Percentiles rank a stretch among this genome's conserved stretches.
phyloP scores from a whole-genome alignment of 2,888 invertebrate genomes.

The Exephanes ischioxanthus region DNA sequence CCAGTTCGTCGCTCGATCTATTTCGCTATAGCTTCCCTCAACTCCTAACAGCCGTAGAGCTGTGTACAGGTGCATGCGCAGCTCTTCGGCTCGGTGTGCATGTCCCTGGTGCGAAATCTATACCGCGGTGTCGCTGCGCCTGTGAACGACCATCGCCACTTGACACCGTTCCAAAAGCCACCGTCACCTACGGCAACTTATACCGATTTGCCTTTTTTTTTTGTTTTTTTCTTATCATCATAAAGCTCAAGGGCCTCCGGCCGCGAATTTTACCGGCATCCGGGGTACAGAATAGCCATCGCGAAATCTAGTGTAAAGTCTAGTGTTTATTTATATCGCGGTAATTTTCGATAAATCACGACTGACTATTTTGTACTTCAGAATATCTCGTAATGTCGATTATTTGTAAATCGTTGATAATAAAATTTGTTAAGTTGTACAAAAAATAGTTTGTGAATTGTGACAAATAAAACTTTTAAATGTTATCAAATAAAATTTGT shows the following conservation, averaged over 20 bases:
- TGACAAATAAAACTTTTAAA: too few relatives aligned
- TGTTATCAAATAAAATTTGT: too few relatives aligned
- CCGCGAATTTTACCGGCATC: background rate
- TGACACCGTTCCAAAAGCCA: constrained; percentile 68
- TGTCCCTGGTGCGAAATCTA: constrained; percentile 31
- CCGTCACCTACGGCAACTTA: constrained; percentile 50
- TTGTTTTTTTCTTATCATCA: constrained; percentile 34
- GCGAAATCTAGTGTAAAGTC: background rate
- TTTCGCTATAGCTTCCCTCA: too few relatives aligned
- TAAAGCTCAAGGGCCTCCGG: constrained; percentile 38
- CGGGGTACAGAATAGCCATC: background rate
- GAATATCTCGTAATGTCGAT: too few relatives aligned
- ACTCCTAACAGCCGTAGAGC: too few relatives aligned
- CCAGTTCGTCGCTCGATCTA: constrained; percentile 5
- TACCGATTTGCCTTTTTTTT: background rate
- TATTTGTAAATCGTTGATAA: too few relatives aligned
- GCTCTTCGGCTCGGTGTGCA: constrained; percentile 5
- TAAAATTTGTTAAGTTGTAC: too few relatives aligned
- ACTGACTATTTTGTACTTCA: too few relatives aligned
- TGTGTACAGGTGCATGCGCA: too few relatives aligned
- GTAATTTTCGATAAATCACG: background rate
- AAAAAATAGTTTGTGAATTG: too few relatives aligned
- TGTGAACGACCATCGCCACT: constrained; percentile 63
- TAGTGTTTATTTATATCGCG: background rate
- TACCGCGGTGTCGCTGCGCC: constrained; percentile 34